Evolutionary conservation across 2,888 invertebrate species (phyloP), one percentile per base, ranked within the genome.

Genomic region (Drosophila pullipes): DNA sequence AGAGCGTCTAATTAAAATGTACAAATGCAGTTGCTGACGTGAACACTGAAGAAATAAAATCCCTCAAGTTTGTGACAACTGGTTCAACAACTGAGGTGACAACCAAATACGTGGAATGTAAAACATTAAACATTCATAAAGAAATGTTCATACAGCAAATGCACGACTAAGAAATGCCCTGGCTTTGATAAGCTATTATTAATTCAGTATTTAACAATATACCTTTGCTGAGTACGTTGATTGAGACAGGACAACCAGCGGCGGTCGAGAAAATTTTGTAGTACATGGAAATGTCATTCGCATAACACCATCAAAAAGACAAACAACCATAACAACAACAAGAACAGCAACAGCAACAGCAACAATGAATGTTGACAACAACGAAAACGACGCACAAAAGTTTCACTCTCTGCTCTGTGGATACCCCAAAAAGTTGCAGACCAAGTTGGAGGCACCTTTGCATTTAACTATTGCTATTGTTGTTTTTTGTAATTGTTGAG

Each of bases 221-320:
- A 47, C 49, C 33, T 22, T 30, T 41, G 28, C 22, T 25, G 5
- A 16, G 0, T n/a, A 10, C 25, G 28, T 37, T 55, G 41, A n/a
- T 65, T 41, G 53, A 64, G 66, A 69, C 60, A 78, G 50, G 54
- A 83, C 85, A 88, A 74, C 86, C 78, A 85, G 86, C 78, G 82
- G 89, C 81, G 83, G 74, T 68, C 89, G 83, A 88, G 78, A 85
- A 85, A 85, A 81, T 85, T 90, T 85, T 90, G 89, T 85, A 80
- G 81, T 78, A 87, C 90, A 87, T 89, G 91, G 64, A 87, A 87
- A 91, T 87, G 87, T 91, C 90, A 87, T 91, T 89, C 87, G 82
- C 85, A 89, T 89, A 89, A 86, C 89, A 87, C 72, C 74, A 63
- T 54, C 64, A 65, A 70, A 74, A 66, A 70, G 63, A 16, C 22